Percentiles rank a stretch among this genome's conserved stretches.
Conservation (phyloP, 2,113 vertebrate genomes). For the Ellobius talpinus region DNA sequence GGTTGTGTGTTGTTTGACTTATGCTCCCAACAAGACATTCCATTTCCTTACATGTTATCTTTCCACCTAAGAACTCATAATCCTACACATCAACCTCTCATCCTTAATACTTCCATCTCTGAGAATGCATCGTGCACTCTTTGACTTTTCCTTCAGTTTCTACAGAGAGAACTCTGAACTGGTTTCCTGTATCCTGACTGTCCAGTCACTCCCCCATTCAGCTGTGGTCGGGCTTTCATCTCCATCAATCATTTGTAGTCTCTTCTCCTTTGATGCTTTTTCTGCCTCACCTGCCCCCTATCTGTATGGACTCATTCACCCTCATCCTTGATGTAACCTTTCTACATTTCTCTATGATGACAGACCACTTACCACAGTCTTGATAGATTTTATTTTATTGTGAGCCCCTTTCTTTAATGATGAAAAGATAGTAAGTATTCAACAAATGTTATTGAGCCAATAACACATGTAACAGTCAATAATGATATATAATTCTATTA, state of each 20-base stretch:
- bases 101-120: not conserved
- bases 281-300: not conserved
- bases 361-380: not conserved
- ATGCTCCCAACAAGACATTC: not conserved
- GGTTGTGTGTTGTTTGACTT: conserved; percentile 46
- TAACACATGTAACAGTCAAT: not conserved
- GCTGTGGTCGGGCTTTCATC: not conserved
- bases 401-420: not conserved
- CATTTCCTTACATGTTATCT: conserved; percentile 21
- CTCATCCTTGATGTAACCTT: not conserved
- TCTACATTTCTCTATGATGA: not conserved
- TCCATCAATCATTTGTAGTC: not conserved
- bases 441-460: not conserved
- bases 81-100: not conserved
- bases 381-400: not conserved
- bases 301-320: not conserved
- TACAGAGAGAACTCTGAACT: not conserved
- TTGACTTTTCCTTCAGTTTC: conserved; percentile 6
- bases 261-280: conserved; percentile 6
- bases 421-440: not conserved
- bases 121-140: not conserved
- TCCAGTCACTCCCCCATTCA: conserved; percentile 22
- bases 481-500: not conserved
- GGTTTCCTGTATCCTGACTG: not conserved
- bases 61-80: not conserved